Percentiles rank a stretch among this genome's conserved stretches.
These are phyloP conservation scores for Rotaria magnacalcarata DNA, from an alignment of 2,888 invertebrate species.

Conservation along the genomic window DNA sequence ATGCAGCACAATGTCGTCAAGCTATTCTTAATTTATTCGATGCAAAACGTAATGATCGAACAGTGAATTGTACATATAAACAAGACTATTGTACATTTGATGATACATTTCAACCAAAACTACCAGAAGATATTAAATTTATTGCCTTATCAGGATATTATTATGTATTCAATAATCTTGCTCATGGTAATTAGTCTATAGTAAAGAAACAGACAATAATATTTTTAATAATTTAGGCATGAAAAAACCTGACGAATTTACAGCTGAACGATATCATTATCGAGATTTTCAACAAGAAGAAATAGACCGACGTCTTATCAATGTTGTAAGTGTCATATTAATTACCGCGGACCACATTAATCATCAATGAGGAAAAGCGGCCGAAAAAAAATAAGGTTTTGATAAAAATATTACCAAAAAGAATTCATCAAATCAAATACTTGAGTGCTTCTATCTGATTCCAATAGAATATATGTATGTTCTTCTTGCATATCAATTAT, in stretches of 20 bases:
- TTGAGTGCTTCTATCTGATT: no score
- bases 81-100: slow-evolving; percentile 12
- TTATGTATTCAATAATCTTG: slow-evolving; percentile 34
- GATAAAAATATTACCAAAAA: no score
- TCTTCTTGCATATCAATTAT: no score
- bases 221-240: neutral
- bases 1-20: neutral
- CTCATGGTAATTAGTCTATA: neutral
- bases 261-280: neutral
- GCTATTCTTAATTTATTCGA: neutral
- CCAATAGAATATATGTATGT: no score
- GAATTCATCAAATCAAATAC: no score
- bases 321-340: neutral
- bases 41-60: neutral
- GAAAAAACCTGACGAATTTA: neutral
- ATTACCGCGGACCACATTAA: neutral
- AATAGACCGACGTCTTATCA: neutral
- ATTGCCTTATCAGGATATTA: slow-evolving; percentile 24
- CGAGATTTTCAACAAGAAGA: neutral
- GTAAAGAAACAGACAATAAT: neutral
- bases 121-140: neutral
- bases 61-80: slow-evolving; percentile 20
- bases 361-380: no score
- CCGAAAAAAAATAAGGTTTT: no score
- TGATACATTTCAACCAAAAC: neutral